A percentile compares a stretch with the other conserved stretches of the same genome.
Conservation (phyloP, 2,797 vertebrate genomes). For the Limnodromus scolopaceus region DNA sequence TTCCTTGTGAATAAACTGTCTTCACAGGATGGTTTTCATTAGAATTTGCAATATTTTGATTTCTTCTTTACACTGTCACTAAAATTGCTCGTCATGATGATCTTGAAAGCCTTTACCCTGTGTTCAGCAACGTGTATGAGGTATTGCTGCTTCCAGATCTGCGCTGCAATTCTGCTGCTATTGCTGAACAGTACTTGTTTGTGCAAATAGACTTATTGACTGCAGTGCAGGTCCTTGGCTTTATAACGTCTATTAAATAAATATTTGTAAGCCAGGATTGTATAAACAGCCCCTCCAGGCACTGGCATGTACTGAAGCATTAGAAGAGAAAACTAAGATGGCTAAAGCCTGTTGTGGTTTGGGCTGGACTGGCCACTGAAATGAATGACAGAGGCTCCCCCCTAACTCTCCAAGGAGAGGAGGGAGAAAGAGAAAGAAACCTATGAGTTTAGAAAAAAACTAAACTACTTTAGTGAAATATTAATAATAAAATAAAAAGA, state of each 20-base stretch:
- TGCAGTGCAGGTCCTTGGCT: background rate
- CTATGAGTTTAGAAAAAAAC: background rate
- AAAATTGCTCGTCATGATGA: background rate
- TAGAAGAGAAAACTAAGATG: background rate
- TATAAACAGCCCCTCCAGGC: background rate
- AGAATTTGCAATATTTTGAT: background rate
- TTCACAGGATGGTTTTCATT: background rate
- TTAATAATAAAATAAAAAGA: background rate
- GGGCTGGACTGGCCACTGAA: background rate
- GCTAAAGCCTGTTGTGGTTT: background rate
- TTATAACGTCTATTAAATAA: background rate
- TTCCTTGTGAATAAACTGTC: background rate
- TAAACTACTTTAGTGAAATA: background rate
- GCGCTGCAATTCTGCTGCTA: background rate
- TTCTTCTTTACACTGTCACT: background rate
- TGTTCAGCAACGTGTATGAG: fast-evolving
- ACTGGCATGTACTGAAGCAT: background rate
- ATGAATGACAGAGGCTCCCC: background rate
- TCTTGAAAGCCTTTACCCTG: background rate
- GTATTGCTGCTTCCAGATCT: background rate
- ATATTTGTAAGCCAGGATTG: background rate
- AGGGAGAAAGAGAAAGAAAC: background rate
- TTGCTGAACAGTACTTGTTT: background rate
- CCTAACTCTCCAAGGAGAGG: background rate
- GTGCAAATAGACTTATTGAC: background rate